A percentile compares a stretch with the other conserved stretches of the same genome.
Conservation (phyloP, 64 coral and sea anemone genomes). For the Actinia tenebrosa region DNA sequence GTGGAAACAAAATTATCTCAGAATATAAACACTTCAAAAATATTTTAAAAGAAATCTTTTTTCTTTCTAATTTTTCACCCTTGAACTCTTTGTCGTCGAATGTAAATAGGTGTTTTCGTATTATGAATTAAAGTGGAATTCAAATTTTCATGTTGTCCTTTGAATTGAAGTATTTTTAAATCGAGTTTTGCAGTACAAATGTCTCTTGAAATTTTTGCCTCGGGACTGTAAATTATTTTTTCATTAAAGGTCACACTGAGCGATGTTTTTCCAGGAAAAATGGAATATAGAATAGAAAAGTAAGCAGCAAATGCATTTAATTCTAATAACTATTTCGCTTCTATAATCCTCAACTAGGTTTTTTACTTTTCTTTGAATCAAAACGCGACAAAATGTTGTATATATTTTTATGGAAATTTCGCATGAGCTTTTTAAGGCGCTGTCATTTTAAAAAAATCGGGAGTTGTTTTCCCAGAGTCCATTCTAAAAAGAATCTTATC, state of each 20-base stretch:
- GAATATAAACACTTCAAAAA: neutral
- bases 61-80: too few relatives aligned
- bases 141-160: neutral
- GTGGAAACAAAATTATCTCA: too few relatives aligned
- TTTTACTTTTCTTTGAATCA: neutral
- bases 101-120: neutral
- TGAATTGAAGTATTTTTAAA: neutral
- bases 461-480: neutral
- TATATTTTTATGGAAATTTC: neutral
- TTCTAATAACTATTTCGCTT: neutral
- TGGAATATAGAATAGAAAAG: neutral
- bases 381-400: too few relatives aligned
- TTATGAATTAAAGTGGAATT: constrained; percentile 1
- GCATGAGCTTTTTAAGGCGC: neutral
- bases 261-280: neutral
- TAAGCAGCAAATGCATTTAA: neutral
- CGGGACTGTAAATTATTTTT: neutral
- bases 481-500: neutral
- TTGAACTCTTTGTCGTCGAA: neutral
- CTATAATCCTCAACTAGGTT: neutral
- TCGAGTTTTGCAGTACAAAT: neutral
- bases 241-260: neutral
- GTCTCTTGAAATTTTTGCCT: neutral
- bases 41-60: too few relatives aligned
- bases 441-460: neutral